Base-by-base conservation (phyloP, 2,888 invertebrate species). In the Oithona nana region DNA sequence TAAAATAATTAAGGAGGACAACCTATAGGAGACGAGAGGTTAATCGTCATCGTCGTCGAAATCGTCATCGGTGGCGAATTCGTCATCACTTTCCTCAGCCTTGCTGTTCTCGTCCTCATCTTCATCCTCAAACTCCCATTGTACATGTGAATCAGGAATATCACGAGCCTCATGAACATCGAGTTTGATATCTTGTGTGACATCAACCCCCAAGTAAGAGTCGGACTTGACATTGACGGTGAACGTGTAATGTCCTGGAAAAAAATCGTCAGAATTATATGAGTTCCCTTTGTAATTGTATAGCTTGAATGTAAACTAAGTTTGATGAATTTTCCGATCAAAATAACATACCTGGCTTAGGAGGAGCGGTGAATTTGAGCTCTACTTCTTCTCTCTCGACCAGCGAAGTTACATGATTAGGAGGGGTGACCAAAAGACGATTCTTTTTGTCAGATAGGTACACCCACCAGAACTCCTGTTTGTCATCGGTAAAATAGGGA, bases 381-480 rank as follows among this genome's bases (percentile, higher is more conserved):
- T 93, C 89, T 67, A 94, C 83, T 77, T 90, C 90, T 76, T 93
- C 92, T 68, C 82, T 77, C 70, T 83, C 81, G 55, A 89, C 86
- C 65, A 99, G 81, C 73, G 88, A 89, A 62, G 95, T 95, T 65
- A 97, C 83, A 71, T 93, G 86, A 71, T 87, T 86, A 51, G 97
- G 95, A 67, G 89, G 85, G 58, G 95, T 90, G 67, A 95, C 80
- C 68, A 99, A 76, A 65, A 87, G 85, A 71, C 84, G 84, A 67
- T 86, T 87, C 75, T 92, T 95, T 69, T 89, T 83, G 76, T 99
- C 97, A 75, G 88, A 88, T 68, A 98, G 86, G 74, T 97, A 98
- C 67, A 95, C 85, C 95, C 97, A 99, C 97, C 98, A 99, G 76
- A 87, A 95, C 75, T 99, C 98, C 73, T 94, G 94, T 73, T 98